A percentile compares a stretch with the other conserved stretches of the same genome.
Evolutionary conservation across 2,113 vertebrate species (phyloP).

Genomic region (Ophthalmotilapia sp.): DNA sequence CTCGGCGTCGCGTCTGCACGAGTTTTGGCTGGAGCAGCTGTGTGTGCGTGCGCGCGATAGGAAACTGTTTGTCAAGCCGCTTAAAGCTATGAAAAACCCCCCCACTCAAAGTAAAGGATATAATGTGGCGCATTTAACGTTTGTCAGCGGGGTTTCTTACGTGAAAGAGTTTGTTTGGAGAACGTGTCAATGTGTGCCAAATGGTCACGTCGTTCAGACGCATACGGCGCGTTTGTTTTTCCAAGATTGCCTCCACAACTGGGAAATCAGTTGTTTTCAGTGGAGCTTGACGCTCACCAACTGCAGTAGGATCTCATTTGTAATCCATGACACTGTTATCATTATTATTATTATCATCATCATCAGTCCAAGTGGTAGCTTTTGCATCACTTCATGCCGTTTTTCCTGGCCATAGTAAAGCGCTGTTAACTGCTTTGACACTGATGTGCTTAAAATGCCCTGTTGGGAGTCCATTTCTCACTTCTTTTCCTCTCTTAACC

Average conservation of each 20-base stretch:
- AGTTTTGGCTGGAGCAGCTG: conserved; percentile 47
- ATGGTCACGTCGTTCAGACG: conserved; percentile 37
- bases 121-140: not conserved
- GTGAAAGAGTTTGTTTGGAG: not conserved
- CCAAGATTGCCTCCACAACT: not conserved
- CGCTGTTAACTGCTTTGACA: not conserved
- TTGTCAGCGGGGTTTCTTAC: not conserved
- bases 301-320: not conserved
- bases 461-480: conserved; percentile 11
- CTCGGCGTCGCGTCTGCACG: conserved; percentile 35
- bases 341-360: not conserved
- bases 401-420: not conserved
- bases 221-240: conserved; percentile 50
- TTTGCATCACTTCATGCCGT: not conserved
- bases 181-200: conserved; percentile 32
- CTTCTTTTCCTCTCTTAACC: conserved; percentile 38
- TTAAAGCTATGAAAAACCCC: not conserved
- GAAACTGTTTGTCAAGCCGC: conserved; percentile 25
- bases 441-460: not conserved
- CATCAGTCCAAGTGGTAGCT: not conserved
- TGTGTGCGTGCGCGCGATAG: conserved; percentile 1
- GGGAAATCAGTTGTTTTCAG: conserved; percentile 6
- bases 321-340: not conserved
- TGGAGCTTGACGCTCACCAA: not conserved
- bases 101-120: not conserved